phyloP scores from a whole-genome alignment of 2,888 invertebrate species.

The Abrostola triplasia region DNA sequence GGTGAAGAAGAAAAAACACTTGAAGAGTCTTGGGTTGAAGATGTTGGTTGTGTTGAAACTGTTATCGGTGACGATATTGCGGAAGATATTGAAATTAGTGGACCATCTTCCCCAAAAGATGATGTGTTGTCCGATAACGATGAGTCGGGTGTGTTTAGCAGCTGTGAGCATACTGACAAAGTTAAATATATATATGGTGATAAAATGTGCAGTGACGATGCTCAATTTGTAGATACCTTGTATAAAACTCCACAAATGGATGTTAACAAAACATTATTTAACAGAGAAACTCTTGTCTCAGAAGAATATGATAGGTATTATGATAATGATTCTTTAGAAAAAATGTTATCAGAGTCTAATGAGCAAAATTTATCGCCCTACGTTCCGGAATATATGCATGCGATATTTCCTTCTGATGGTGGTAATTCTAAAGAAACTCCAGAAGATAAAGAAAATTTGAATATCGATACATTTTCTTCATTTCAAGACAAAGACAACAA shows the following conservation, averaged over 20 bases:
- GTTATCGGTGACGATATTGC: conserved; percentile 81
- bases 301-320: conserved; percentile 54
- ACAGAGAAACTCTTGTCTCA: conserved; percentile 48
- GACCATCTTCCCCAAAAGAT: conserved; percentile 66
- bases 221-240: conserved; percentile 75
- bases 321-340: conserved; percentile 68
- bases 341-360: conserved; percentile 67
- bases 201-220: conserved; percentile 72
- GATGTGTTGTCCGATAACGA: conserved; percentile 50
- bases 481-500: conserved; percentile 45
- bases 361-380: conserved; percentile 50
- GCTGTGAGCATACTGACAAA: conserved; percentile 67
- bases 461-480: conserved; percentile 41
- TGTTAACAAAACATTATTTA: conserved; percentile 73
- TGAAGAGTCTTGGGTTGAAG: conserved; percentile 81
- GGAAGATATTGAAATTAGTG: conserved; percentile 75
- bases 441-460: conserved; percentile 66
- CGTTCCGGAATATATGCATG: conserved; percentile 47
- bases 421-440: conserved; percentile 41
- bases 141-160: conserved; percentile 56
- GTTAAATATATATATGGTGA: conserved; percentile 74
- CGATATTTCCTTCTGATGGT: conserved; percentile 44
- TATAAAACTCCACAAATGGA: conserved; percentile 79
- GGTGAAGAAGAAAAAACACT: conserved; percentile 63
- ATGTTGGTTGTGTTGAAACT: conserved; percentile 83